Base-by-base conservation (phyloP, 2,888 invertebrate species). In the Drosophila suboccidentalis region DNA sequence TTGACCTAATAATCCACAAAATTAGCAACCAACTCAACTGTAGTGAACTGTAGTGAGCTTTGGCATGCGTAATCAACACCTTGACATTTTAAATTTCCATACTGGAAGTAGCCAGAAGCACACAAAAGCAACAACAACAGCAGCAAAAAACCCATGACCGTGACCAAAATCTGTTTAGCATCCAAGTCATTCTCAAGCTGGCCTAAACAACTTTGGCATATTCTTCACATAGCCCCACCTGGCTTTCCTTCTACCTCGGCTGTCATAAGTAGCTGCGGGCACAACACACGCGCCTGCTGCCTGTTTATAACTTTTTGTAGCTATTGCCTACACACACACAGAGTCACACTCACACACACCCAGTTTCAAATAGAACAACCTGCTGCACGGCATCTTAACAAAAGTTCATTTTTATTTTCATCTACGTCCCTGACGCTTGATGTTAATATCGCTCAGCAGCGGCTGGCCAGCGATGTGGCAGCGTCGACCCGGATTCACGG, bases 391-490 rank as follows among this genome's bases (percentile, higher is more conserved):
- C 63, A 57, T 70, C 66, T 55, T 67, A 70, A 47, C 51, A 64
- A 71, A 86, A 87, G 74, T 80, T 87, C 53, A 75, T 82, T 78
- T 82, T 72, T 85, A 82, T 82, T 82, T 78, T 68, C 72, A 67
- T 83, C 64, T 64, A 32, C 67, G 50, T 63, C 64, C 77, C 77
- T 50, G 59, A 65, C 83, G 68, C 80, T 80, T 86, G 81, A 83
- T 87, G 82, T 87, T 87, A 89, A 83, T 89, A 87, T 70, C 81
- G 70, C 70, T 49, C 29, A 80, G 61, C 87, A 76, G 82, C 71
- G 61, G 62, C 68, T 63, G 58, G 68, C 75, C 79, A 78, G 68
- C 60, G 34, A 49, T 38, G 54, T 22, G 49, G 29, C 29, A 39
- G 49, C 49, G 34, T n/a, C 26, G 46, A 60, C 51, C 60, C 49